A percentile compares a stretch with the other conserved stretches of the same genome.
These are phyloP conservation scores for Ceratosolen solmsi DNA, from an alignment of 1,140 invertebrate species.

Conservation along the genomic window DNA sequence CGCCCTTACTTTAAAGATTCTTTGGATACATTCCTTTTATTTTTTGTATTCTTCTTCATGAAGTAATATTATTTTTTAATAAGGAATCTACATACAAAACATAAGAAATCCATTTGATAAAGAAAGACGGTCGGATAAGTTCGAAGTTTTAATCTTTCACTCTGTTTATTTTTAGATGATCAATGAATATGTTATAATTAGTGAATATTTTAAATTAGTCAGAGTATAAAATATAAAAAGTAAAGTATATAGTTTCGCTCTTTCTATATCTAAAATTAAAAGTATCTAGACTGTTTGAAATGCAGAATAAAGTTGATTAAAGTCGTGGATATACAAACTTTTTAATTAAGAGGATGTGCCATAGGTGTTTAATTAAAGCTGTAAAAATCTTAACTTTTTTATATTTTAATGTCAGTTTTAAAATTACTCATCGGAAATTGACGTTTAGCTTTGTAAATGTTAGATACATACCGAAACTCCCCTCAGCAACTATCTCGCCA, in stretches of 20 bases:
- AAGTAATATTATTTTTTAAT: not conserved
- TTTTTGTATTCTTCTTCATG: not conserved
- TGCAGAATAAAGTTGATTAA: not conserved
- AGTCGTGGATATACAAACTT: not conserved
- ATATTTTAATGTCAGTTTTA: no score
- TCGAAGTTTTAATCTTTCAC: not conserved
- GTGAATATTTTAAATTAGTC: not conserved
- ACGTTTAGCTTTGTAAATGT: not conserved
- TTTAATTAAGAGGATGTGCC: not conserved
- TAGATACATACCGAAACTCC: not conserved
- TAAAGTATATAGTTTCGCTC: not conserved
- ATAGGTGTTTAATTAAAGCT: not conserved
- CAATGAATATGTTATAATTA: not conserved
- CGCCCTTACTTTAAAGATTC: slow-evolving; percentile 18
- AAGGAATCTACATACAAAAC: not conserved
- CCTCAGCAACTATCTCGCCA: no score
- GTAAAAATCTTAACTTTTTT: not conserved
- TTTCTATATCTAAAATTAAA: not conserved
- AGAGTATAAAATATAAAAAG: not conserved
- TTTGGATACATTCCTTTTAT: slow-evolving; percentile 31
- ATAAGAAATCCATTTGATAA: not conserved
- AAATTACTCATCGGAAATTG: not conserved
- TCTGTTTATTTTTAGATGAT: not conserved
- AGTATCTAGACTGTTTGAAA: not conserved
- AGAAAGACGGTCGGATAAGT: not conserved